Base-by-base conservation (phyloP, 2,113 vertebrate species). In the Todiramphus chloris region DNA sequence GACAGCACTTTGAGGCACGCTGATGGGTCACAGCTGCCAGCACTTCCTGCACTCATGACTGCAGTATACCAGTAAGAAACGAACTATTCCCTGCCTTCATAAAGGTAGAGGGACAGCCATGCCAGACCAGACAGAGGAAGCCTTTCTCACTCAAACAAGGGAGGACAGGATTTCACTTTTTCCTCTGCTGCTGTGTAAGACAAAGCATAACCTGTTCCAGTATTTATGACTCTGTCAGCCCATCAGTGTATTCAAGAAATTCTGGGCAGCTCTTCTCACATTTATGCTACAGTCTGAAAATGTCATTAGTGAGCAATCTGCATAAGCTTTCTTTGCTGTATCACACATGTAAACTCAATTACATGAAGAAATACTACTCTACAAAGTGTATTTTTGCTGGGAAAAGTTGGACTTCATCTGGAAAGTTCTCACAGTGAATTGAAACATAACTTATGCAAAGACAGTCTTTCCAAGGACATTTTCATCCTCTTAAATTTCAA, bases 241-340 rank as follows among this genome's bases (percentile, higher is more conserved):
- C 85, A 95, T 93, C 86, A 84, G 31, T 53, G 41, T 67, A 78
- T 79, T 95, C 58, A 74, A n/a, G 16, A 87, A 85, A 67, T 60
- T 74, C 87, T 53, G 70, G 51, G 67, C 80, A 94, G 69, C 35
- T 81, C 87, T 93, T 87, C 48, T 89, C 1, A 1, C 55, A 63
- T 86, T 84, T 91, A 78, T 66, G 77, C 90, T 90, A n/a, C 64
- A 58, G 80, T 90, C 94, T 96, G 79, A 91, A 96, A 89, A 97
- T 89, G 31, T 64, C 84, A 89, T 95, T 91, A 96, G 60, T 88
- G 68, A 64, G 41, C 27, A 89, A 82, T 91, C 74, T 66, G 41
- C 59, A 35, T 87, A 83, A 91, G 64, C 67, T 69, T 90, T 76
- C 66, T 87, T 95, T 97, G 83, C 93, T 79, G 80, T 78, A 70